These are phyloP conservation scores for Dynastes grantii DNA, from an alignment of 2,888 invertebrate genomes.

Conservation along the genomic window DNA sequence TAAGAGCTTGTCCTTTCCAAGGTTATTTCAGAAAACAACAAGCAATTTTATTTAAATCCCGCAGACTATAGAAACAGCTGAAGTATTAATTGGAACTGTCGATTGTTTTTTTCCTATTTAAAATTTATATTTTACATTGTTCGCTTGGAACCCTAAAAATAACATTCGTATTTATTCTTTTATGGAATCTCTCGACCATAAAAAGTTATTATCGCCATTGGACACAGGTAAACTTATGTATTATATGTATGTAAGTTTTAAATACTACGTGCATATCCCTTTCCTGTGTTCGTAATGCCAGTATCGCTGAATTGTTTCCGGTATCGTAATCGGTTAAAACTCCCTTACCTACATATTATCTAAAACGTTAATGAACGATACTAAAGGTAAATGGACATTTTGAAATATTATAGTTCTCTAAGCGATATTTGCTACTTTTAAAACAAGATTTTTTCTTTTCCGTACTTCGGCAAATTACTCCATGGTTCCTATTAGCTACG, in stretches of 20 bases:
- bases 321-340: slow-evolving; percentile 10
- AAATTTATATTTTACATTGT: too few relatives aligned
- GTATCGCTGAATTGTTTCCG: slow-evolving; percentile 25
- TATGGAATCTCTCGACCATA: neutral
- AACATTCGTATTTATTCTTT: neutral
- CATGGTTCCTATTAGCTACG: slow-evolving; percentile 10
- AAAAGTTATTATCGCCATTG: neutral
- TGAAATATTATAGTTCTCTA: neutral
- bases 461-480: neutral
- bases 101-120: too few relatives aligned
- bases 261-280: slow-evolving; percentile 32
- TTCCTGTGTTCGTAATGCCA: slow-evolving; percentile 13
- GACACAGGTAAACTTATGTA: neutral
- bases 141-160: neutral
- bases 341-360: slow-evolving; percentile 14
- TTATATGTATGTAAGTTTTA: neutral
- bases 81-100: too few relatives aligned
- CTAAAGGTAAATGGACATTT: neutral
- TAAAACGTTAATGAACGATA: slow-evolving; percentile 33
- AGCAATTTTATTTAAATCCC: too few relatives aligned
- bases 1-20: too few relatives aligned
- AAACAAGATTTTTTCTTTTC: neutral
- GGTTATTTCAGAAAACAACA: too few relatives aligned
- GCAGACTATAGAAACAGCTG: too few relatives aligned
- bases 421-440: slow-evolving; percentile 11